Conservation (phyloP, 1,140 invertebrate genomes). For the Brachionus rotundiformis region DNA sequence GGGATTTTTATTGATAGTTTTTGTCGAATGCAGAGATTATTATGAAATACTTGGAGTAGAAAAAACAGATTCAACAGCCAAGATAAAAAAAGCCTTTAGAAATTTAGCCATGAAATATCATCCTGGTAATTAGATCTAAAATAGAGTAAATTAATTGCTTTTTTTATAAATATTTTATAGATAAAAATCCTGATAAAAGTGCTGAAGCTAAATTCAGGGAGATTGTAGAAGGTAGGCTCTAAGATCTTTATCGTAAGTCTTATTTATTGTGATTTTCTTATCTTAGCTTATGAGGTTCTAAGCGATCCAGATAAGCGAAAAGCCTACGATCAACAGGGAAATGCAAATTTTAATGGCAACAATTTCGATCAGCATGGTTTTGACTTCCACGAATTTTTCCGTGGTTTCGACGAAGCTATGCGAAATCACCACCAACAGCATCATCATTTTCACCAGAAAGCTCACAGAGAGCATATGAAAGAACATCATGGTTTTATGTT, state of each 20-base stretch:
- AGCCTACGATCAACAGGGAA: not conserved
- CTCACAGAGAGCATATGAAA: slow-evolving; percentile 22
- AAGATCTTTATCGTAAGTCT: not conserved
- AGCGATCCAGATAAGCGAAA: slow-evolving; percentile 39
- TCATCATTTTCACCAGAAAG: slow-evolving; percentile 21
- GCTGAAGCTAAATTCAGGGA: slow-evolving; percentile 48
- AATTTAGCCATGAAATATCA: slow-evolving; percentile 97
- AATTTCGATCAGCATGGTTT: slow-evolving; percentile 32
- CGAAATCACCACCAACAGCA: slow-evolving; percentile 40
- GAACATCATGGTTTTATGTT: slow-evolving; percentile 43
- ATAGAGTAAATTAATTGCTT: not conserved
- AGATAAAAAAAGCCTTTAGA: slow-evolving; percentile 71
- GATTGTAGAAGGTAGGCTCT: slow-evolving; percentile 21
- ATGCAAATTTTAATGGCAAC: not conserved
- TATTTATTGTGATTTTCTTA: not conserved
- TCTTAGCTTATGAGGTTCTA: slow-evolving; percentile 45
- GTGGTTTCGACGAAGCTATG: slow-evolving; percentile 38
- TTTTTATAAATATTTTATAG: not conserved
- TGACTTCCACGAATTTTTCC: slow-evolving; percentile 47
- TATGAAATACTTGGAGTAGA: slow-evolving; percentile 87
- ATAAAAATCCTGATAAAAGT: slow-evolving; percentile 50
- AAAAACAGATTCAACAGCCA: slow-evolving; percentile 81
- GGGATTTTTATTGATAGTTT: not conserved
- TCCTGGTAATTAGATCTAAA: slow-evolving; percentile 77
- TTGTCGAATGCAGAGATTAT: slow-evolving; percentile 69